Evolutionary conservation across 2,113 vertebrate genomes (phyloP).

Genomic region (Cyprinodon tularosa): DNA sequence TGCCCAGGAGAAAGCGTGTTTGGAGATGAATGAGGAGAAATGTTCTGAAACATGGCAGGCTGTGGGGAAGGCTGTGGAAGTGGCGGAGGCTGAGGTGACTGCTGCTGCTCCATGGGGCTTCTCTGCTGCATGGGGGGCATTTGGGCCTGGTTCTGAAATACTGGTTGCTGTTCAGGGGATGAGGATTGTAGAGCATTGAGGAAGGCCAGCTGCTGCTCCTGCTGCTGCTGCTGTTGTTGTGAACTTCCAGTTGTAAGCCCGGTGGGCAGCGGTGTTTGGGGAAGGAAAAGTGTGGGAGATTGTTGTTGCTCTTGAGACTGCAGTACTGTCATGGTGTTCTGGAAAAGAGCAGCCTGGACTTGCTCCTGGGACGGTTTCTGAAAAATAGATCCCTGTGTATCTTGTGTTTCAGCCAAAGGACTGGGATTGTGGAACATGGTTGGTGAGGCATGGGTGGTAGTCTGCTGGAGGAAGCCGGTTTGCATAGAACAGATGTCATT

Average conservation of each 20-base stretch:
- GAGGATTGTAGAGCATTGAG: slow-evolving; percentile 81
- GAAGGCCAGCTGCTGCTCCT: slow-evolving; percentile 89
- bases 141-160: slow-evolving; percentile 79
- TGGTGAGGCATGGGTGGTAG: slow-evolving; percentile 83
- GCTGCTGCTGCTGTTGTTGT: slow-evolving; percentile 83
- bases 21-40: slow-evolving; percentile 71
- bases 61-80: slow-evolving; percentile 86
- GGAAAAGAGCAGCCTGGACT: slow-evolving; percentile 90
- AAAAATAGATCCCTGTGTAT: slow-evolving; percentile 82
- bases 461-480: slow-evolving; percentile 90
- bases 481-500: slow-evolving; percentile 91
- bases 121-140: slow-evolving; percentile 87
- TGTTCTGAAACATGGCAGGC: slow-evolving; percentile 81
- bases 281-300: slow-evolving; percentile 86
- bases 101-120: slow-evolving; percentile 87
- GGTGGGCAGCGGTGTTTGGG: slow-evolving; percentile 83
- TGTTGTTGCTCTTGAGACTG: slow-evolving; percentile 88
- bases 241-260: slow-evolving; percentile 77
- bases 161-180: slow-evolving; percentile 74
- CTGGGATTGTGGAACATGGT: slow-evolving; percentile 91
- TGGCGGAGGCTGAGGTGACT: slow-evolving; percentile 82
- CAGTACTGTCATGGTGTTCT: slow-evolving; percentile 87
- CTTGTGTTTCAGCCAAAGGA: slow-evolving; percentile 85
- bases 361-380: slow-evolving; percentile 90
- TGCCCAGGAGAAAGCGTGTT: slow-evolving; percentile 81